Conservation (phyloP, 2,888 invertebrate genomes). For the Nomada goodeniana region DNA sequence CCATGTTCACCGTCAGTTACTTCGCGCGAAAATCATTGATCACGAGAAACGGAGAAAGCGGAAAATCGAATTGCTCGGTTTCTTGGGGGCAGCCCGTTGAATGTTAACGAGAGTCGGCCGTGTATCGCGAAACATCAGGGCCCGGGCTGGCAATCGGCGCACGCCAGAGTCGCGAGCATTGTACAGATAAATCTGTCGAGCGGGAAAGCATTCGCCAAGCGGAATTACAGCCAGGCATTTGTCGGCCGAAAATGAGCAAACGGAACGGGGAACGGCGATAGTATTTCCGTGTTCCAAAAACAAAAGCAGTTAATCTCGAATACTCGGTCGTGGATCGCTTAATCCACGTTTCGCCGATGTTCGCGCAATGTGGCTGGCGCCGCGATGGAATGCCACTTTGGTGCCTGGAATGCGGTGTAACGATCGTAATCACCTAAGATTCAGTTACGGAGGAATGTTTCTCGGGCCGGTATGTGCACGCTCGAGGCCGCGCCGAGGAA, state of each 20-base stretch:
- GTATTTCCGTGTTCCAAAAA: conserved; percentile 67
- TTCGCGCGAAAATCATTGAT: too few species aligned
- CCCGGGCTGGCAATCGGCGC: conserved; percentile 36
- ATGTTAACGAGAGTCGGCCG: conserved; percentile 7
- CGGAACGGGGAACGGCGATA: conserved; percentile 38
- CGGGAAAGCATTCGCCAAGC: conserved; percentile 27
- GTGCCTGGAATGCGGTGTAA: conserved; percentile 80
- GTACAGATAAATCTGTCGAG: conserved; percentile 50
- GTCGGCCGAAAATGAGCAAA: conserved; percentile 43
- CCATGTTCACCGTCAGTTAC: too few species aligned
- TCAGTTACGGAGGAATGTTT: conserved; percentile 76
- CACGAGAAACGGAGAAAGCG: too few species aligned
- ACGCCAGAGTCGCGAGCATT: conserved; percentile 16
- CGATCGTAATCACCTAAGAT: conserved; percentile 78
- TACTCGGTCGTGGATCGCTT: conserved; percentile 67
- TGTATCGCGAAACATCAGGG: conserved; percentile 4
- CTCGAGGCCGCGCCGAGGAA: conserved; percentile 62
- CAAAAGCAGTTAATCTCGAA: conserved; percentile 71
- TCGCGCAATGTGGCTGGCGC: conserved; percentile 71
- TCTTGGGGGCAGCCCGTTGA: not conserved
- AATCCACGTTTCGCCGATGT: conserved; percentile 71
- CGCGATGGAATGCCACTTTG: conserved; percentile 77
- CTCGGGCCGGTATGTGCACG: conserved; percentile 68
- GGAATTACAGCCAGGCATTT: conserved; percentile 48
- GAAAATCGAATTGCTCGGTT: conserved; percentile 2